phyloP scores from a whole-genome alignment of 2,888 invertebrate genomes.

The Alcis repandata region DNA sequence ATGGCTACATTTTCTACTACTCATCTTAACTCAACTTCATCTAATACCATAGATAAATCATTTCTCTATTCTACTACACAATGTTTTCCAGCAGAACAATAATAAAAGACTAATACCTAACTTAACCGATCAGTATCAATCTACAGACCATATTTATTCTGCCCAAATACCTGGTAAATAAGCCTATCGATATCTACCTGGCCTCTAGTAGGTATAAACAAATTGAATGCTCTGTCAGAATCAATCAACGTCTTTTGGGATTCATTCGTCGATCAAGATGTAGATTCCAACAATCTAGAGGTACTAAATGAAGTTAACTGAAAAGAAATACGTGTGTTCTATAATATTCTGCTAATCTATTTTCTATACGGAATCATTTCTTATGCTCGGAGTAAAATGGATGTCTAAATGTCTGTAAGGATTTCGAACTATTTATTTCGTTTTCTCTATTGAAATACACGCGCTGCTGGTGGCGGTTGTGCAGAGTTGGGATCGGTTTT shows the following conservation, averaged over 20 bases:
- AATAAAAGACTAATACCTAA: not conserved
- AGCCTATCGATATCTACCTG: slow-evolving; percentile 20
- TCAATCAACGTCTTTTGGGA: slow-evolving; percentile 33
- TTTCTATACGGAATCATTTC: too few species aligned
- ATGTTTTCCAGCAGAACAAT: too few species aligned
- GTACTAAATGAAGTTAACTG: not conserved
- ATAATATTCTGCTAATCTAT: not conserved
- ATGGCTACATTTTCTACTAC: too few species aligned
- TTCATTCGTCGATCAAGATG: slow-evolving; percentile 11
- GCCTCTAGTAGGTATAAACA: slow-evolving; percentile 12
- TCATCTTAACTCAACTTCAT: too few species aligned
- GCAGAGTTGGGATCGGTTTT: too few species aligned
- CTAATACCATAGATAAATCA: too few species aligned
- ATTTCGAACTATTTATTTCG: too few species aligned
- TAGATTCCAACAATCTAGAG: slow-evolving; percentile 22
- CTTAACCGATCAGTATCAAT: not conserved
- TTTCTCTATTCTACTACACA: too few species aligned
- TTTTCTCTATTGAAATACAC: too few species aligned
- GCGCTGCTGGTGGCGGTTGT: too few species aligned
- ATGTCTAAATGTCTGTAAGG: too few species aligned
- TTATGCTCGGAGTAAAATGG: too few species aligned
- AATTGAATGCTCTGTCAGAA: slow-evolving; percentile 32
- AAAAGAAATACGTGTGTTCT: not conserved
- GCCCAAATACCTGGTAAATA: slow-evolving; percentile 6
- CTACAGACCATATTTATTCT: not conserved